Percentiles rank a stretch among this genome's conserved stretches.
These are phyloP conservation scores for Aphaenogaster ashmeadi DNA, from an alignment of 1,140 invertebrate genomes.

Conservation along the genomic window DNA sequence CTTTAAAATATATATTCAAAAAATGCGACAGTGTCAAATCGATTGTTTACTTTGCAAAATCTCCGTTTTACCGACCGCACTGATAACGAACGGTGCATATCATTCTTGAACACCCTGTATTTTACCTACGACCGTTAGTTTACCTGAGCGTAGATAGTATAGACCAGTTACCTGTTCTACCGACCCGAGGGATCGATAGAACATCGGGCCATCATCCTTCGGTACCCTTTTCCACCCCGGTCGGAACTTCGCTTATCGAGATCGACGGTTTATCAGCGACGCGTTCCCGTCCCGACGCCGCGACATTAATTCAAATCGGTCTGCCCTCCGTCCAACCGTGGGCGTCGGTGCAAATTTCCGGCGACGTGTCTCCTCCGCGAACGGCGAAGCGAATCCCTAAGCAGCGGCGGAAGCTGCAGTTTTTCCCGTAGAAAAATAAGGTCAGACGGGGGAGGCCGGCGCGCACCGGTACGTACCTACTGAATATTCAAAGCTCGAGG, in stretches of 20 bases:
- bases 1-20: neutral
- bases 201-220: neutral
- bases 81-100: neutral
- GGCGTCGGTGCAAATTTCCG: slow-evolving; percentile 47
- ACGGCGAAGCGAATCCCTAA: slow-evolving; percentile 42
- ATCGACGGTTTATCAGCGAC: slow-evolving; percentile 36
- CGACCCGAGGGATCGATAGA: slow-evolving; percentile 56
- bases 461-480: slow-evolving; percentile 78
- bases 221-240: neutral
- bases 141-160: neutral
- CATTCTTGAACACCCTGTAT: neutral
- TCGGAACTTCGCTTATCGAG: slow-evolving; percentile 21
- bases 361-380: slow-evolving; percentile 27
- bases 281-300: neutral
- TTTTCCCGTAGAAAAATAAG: slow-evolving; percentile 78
- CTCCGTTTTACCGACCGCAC: slow-evolving; percentile 34
- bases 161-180: slow-evolving; percentile 48
- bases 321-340: slow-evolving; percentile 12
- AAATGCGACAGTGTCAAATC: neutral
- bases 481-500: slow-evolving; percentile 86
- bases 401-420: slow-evolving; percentile 46
- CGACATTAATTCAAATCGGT: slow-evolving; percentile 2
- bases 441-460: slow-evolving; percentile 76
- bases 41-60: neutral
- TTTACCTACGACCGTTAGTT: slow-evolving; percentile 50